Evolutionary conservation across 1,140 invertebrate species (phyloP).

Genomic region (Dendroctonus valens): DNA sequence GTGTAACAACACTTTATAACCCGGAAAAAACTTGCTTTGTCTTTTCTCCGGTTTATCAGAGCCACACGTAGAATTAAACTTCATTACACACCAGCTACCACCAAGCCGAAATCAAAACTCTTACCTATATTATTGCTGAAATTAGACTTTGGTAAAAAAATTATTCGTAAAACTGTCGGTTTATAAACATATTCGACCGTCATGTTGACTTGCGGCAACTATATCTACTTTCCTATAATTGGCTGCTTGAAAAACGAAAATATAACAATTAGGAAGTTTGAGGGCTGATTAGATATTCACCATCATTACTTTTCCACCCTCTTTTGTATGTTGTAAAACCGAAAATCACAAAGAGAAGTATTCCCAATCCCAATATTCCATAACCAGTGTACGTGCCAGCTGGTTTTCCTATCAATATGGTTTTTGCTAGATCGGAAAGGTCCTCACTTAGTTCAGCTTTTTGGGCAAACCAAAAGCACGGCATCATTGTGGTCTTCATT

Average conservation of each 20-base stretch:
- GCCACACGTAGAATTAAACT: too few relatives aligned
- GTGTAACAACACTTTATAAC: too few relatives aligned
- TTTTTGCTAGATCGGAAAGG: conserved; percentile 58
- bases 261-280: background rate
- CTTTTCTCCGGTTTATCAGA: too few relatives aligned
- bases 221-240: conserved; percentile 13
- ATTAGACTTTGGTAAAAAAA: background rate
- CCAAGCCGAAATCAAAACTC: too few relatives aligned
- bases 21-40: too few relatives aligned
- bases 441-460: conserved; percentile 59
- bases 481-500: conserved; percentile 60
- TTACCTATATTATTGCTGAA: too few relatives aligned
- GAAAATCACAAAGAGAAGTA: conserved; percentile 52
- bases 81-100: too few relatives aligned
- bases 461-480: conserved; percentile 76
- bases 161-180: background rate
- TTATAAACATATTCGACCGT: background rate
- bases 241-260: conserved; percentile 21
- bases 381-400: conserved; percentile 56
- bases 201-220: background rate
- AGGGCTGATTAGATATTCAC: conserved; percentile 36
- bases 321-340: conserved; percentile 50
- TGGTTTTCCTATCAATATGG: conserved; percentile 53
- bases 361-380: conserved; percentile 54
- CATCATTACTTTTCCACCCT: conserved; percentile 47